These are phyloP conservation scores for Drosophila micromelanica DNA, from an alignment of 1,140 invertebrate genomes.

Conservation along the genomic window DNA sequence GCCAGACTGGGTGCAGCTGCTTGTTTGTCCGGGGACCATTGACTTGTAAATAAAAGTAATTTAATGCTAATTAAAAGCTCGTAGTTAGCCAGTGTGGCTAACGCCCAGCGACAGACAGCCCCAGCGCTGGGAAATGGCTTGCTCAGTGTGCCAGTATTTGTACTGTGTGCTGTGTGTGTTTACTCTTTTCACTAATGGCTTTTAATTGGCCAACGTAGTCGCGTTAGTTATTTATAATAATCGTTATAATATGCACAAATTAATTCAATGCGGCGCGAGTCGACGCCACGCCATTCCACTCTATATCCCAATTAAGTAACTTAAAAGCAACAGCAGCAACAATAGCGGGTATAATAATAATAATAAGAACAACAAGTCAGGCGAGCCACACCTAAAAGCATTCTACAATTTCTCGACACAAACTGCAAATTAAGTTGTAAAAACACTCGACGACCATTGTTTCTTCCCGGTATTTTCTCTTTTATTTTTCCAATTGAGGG, in stretches of 20 bases:
- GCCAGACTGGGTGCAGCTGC: slow-evolving; percentile 44
- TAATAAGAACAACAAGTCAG: slow-evolving; percentile 29
- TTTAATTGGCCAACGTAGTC: slow-evolving; percentile 64
- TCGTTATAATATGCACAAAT: slow-evolving; percentile 54
- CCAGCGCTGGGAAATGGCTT: slow-evolving; percentile 19
- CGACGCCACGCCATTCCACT: slow-evolving; percentile 20
- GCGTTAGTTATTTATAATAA: slow-evolving; percentile 71
- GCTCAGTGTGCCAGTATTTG: background rate
- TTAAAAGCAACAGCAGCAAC: slow-evolving; percentile 32
- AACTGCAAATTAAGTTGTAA: slow-evolving; percentile 74
- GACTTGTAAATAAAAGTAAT: slow-evolving; percentile 75
- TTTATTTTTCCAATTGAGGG: slow-evolving; percentile 1
- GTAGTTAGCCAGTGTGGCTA: slow-evolving; percentile 32
- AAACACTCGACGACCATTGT: slow-evolving; percentile 51
- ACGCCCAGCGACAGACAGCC: slow-evolving; percentile 21
- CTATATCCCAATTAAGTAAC: slow-evolving; percentile 61
- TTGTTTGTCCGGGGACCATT: slow-evolving; percentile 26
- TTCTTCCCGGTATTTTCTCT: slow-evolving; percentile 5
- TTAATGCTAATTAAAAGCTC: slow-evolving; percentile 77
- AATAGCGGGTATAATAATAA: slow-evolving; percentile 14
- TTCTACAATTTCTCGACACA: slow-evolving; percentile 46
- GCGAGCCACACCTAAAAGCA: slow-evolving; percentile 64
- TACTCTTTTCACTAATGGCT: slow-evolving; percentile 67
- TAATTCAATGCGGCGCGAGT: slow-evolving; percentile 28
- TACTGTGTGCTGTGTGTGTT: slow-evolving; percentile 5